Evolutionary conservation across 1,140 invertebrate genomes (phyloP).

Genomic region (Drosophila arawakana): DNA sequence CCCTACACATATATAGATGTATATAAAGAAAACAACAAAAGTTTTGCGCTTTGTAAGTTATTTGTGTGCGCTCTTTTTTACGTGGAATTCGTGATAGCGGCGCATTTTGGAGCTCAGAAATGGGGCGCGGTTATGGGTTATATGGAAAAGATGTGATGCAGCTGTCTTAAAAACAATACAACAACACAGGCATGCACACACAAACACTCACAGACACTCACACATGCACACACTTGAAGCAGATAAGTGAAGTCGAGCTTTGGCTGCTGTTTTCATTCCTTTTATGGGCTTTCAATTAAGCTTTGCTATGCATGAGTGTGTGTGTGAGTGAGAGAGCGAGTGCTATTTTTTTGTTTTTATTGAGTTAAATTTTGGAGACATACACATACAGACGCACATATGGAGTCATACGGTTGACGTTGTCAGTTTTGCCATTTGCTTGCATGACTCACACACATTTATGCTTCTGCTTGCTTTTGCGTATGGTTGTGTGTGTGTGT

Average conservation of each 20-base stretch:
- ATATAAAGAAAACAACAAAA: constrained; percentile 20
- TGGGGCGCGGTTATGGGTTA: constrained; percentile 42
- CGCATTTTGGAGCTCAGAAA: constrained; percentile 21
- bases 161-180: constrained; percentile 10
- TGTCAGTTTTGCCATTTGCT: constrained; percentile 52
- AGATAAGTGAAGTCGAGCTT: constrained; percentile 34
- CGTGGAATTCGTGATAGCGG: constrained; percentile 46
- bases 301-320: background rate
- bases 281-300: constrained; percentile 56
- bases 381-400: constrained; percentile 23
- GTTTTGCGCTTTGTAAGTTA: constrained; percentile 35
- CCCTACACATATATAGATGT: constrained; percentile 19
- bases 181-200: background rate
- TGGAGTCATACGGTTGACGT: constrained; percentile 50
- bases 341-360: constrained; percentile 24
- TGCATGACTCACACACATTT: constrained; percentile 41
- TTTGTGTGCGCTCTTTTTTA: constrained; percentile 35
- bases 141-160: constrained; percentile 25
- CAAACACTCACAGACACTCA: constrained; percentile 4
- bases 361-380: constrained; percentile 30
- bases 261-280: constrained; percentile 46
- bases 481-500: background rate
- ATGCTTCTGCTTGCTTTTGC: constrained; percentile 7
- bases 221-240: too few species aligned
- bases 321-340: constrained; percentile 7